Evolutionary conservation across 2,113 vertebrate species (phyloP), one percentile per base, ranked within the genome.

Genomic region (Struthio camelus): DNA sequence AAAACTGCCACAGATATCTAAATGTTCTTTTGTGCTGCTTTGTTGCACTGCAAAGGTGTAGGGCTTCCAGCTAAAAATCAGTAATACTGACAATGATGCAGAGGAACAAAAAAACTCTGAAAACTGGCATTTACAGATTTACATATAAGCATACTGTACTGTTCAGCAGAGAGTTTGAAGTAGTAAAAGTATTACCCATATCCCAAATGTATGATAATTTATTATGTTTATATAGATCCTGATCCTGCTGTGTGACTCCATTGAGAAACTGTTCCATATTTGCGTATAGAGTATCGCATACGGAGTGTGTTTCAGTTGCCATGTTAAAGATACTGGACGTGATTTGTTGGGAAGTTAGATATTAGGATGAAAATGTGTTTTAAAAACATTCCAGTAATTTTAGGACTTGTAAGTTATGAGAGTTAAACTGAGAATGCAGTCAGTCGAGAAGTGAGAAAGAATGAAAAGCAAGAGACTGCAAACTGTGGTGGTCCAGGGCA

Each of bases 241-340:
- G 28, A 46, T 89, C 44, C 75, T 95, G 13, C 34, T 67, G 34
- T 59, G 70, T 76, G 46, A 53, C 61, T 85, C 79, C 1, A n/a
- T 15, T 61, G 44, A 65, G 42, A 73, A 81, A 72, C 64, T 36
- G 46, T 79, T 78, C 51, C 14, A 6, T 87, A 4, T 13, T 54
- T 72, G 1, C 1, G 4, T 34, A 10, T 8, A 36, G 34, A 32
- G 14, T 66, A 28, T 40, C 16, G n/a, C 0, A 1, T 32, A 10
- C 25, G 16, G 27, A 4, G 0, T 54, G 44, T 83, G 24, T 71
- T 86, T 95, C 30, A n/a, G 32, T 15, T 91, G 42, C 62, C 42
- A 4, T 56, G 14, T 54, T 78, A 27, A 46, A 87, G 66, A 58
- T 51, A 27, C 36, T 59, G 34, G 44, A 28, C 62, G 5, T 66